These are phyloP conservation scores for Leucoraja erinaceus DNA, from an alignment of 2,113 vertebrate species.

Conservation along the genomic window DNA sequence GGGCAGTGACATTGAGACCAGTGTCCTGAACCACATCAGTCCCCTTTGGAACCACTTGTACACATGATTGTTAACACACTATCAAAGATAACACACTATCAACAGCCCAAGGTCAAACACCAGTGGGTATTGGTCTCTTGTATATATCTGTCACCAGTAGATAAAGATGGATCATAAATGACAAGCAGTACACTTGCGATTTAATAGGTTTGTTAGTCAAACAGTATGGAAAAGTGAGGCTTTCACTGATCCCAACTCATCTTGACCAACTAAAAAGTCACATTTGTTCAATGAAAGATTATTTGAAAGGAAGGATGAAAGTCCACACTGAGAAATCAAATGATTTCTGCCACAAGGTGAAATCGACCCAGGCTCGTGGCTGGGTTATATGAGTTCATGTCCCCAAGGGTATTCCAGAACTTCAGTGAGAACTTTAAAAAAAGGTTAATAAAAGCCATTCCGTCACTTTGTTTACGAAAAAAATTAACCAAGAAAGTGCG, in stretches of 20 bases:
- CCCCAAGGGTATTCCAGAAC: background rate
- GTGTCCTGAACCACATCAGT: slow-evolving; percentile 16
- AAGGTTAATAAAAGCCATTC: background rate
- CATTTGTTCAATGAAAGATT: slow-evolving; percentile 40
- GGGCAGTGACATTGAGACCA: slow-evolving; percentile 1
- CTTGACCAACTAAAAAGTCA: slow-evolving; percentile 51
- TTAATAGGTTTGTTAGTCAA: slow-evolving; percentile 46
- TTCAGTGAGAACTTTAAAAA: background rate
- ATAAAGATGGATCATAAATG: slow-evolving; percentile 50
- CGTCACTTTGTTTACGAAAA: background rate
- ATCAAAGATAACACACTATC: slow-evolving; percentile 37
- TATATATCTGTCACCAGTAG: slow-evolving; percentile 45
- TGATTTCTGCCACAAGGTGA: background rate
- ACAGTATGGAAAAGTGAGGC: slow-evolving; percentile 46
- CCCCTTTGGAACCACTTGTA: slow-evolving; percentile 1
- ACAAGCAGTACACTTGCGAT: slow-evolving; percentile 46
- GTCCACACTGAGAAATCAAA: background rate
- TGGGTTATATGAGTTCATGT: background rate
- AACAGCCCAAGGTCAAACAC: slow-evolving; percentile 44
- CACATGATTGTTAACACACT: slow-evolving; percentile 23
- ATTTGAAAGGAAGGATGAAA: slow-evolving; percentile 49
- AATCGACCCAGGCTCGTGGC: background rate
- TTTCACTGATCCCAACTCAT: slow-evolving; percentile 54
- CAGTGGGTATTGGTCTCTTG: slow-evolving; percentile 48
- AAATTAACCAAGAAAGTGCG: no score